Evolutionary conservation across 1,140 invertebrate species (phyloP), one percentile per base, ranked within the genome.

Genomic region (Goniozus legneri): DNA sequence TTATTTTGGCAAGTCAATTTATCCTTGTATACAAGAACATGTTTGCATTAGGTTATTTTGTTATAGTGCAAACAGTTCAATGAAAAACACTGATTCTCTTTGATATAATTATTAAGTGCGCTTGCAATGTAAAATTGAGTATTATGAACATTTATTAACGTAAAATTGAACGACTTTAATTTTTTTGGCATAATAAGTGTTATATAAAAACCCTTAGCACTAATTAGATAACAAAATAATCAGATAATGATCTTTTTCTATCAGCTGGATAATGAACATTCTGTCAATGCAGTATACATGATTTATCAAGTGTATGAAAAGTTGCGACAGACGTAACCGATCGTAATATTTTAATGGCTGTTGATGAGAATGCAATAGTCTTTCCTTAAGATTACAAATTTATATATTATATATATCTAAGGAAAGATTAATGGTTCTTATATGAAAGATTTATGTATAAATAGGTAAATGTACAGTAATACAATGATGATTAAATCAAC

Each of bases 401-500:
- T 6, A 27, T 27, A 8, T 35, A 21, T 18, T 16, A 38, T 30
- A 35, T 35, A 36, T 38, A 45, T 18, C 54, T 52, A 50, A 38
- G 50, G 54, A 54, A 57, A 64, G 47, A 56, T n/a, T 54, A 56
- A 43, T 56, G 52, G 54, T 21, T 54, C 56, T 69, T 68, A 51
- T 48, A 44, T 64, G 51, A 71, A 60, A 68, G 63, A 68, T 66
- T 67, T 66, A 67, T 69, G 58, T 69, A 62, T 68, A 66, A 65
- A 62, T 62, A 67, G 56, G 54, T 56, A 64, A 68, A 62, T 68
- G 67, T 69, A 69, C 57, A 69, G 65, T 64, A 65, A 67, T 65
- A 50, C 60, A 63, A 58, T 61, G 56, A 65, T 63, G 54, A 69
- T 66, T 66, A 58, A 61, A 58, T 50, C 59, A 62, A 51, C 47